These are phyloP conservation scores for Notechis scutatus DNA, from an alignment of 2,113 vertebrate species.

Conservation along the genomic window DNA sequence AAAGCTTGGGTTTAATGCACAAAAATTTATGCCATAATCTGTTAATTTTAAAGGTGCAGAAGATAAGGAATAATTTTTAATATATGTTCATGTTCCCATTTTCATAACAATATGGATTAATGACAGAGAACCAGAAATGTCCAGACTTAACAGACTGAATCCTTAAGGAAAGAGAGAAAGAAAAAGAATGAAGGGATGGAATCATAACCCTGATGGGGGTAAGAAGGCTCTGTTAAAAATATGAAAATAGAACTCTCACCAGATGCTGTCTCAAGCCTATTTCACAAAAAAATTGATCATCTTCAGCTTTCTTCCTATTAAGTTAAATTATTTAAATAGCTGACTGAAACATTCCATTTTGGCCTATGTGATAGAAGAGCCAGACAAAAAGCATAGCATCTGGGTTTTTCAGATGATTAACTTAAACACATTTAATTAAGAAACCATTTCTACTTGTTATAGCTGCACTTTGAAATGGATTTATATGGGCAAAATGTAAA, in stretches of 20 bases:
- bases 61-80: rapidly evolving
- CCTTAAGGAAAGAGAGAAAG: not conserved
- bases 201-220: conserved; percentile 14
- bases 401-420: conserved; percentile 27
- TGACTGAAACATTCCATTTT: conserved; percentile 40
- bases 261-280: conserved; percentile 39
- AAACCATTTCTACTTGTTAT: not conserved
- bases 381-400: not conserved
- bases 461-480: not conserved
- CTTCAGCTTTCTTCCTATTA: conserved; percentile 30
- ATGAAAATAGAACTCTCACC: conserved; percentile 20
- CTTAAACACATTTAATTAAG: conserved; percentile 30
- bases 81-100: not conserved
- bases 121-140: not conserved
- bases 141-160: not conserved
- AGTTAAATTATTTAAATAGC: conserved; percentile 42
- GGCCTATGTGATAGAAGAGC: conserved; percentile 32
- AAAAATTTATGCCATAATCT: not conserved
- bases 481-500: not conserved
- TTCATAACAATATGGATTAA: not conserved
- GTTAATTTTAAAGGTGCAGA: not conserved
- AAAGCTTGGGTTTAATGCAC: too few species aligned
- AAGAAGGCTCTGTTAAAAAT: conserved; percentile 1
- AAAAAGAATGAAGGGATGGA: rapidly evolving
- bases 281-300: conserved; percentile 32